Evolutionary conservation across 2,113 vertebrate species (phyloP).

Genomic region (Muntiacus muntjak): DNA sequence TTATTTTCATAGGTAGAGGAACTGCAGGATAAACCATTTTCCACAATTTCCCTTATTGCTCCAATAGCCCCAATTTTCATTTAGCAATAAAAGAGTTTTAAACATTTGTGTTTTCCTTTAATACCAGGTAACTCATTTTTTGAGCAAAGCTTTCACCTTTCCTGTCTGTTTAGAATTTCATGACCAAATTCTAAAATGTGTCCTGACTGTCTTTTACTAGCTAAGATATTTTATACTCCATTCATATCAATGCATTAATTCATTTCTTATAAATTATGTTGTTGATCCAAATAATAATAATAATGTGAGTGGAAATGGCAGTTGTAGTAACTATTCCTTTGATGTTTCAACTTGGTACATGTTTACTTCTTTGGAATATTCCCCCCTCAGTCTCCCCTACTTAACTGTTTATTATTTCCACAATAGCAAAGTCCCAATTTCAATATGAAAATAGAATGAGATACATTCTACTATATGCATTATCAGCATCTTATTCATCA

Average conservation of each 20-base stretch:
- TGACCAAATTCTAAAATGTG: neutral
- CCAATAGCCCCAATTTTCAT: neutral
- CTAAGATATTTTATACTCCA: neutral
- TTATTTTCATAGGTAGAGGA: conserved; percentile 66
- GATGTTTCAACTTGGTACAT: neutral
- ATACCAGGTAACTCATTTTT: neutral
- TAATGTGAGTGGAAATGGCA: neutral
- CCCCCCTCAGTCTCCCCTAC: neutral
- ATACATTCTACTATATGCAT: neutral
- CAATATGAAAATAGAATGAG: neutral
- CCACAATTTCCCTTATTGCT: neutral
- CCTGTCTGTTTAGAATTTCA: neutral
- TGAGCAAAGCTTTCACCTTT: neutral
- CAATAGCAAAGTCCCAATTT: neutral
- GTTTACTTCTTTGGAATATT: neutral
- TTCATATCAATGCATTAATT: neutral
- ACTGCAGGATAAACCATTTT: neutral
- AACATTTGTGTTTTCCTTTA: neutral
- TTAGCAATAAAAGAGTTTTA: neutral
- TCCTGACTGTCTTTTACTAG: neutral
- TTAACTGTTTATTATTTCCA: neutral
- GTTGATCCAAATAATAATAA: neutral
- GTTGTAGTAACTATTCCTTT: neutral
- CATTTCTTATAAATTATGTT: neutral
- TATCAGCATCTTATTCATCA: neutral